Evolutionary conservation across 2,888 invertebrate species (phyloP).

Genomic region (Parnassius mnemosyne): DNA sequence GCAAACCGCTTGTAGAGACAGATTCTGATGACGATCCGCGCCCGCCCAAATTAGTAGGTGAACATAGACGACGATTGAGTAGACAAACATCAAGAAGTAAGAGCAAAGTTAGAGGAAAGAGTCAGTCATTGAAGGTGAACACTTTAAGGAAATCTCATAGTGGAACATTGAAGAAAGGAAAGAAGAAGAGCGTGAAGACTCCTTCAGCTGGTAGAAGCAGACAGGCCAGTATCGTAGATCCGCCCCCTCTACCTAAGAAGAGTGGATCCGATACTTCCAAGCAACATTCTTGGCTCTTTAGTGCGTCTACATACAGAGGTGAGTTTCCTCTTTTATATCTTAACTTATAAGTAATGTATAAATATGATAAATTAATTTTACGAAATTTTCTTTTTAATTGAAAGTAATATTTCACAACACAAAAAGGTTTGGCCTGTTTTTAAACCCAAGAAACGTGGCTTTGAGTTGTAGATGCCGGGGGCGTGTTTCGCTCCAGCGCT

Average conservation of each 20-base stretch:
- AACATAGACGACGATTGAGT: constrained; percentile 68
- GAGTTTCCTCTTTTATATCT: constrained; percentile 34
- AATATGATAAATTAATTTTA: no score
- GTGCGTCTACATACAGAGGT: constrained; percentile 55
- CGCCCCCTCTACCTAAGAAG: constrained; percentile 61
- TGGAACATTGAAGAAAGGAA: constrained; percentile 69
- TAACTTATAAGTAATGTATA: no score
- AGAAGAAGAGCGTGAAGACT: constrained; percentile 65
- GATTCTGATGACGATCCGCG: constrained; percentile 68
- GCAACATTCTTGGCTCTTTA: constrained; percentile 71
- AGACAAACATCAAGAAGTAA: constrained; percentile 73
- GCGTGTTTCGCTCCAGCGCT: no score
- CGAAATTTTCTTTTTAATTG: no score
- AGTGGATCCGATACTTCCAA: constrained; percentile 59
- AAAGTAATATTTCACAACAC: no score
- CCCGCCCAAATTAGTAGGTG: constrained; percentile 55
- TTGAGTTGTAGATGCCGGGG: no score
- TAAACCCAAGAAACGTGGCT: no score
- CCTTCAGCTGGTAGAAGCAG: constrained; percentile 59
- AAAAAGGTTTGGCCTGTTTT: no score
- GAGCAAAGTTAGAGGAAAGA: constrained; percentile 71
- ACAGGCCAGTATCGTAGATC: constrained; percentile 68
- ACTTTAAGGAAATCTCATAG: constrained; percentile 71
- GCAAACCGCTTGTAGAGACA: constrained; percentile 53
- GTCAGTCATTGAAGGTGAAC: constrained; percentile 69